Base-by-base conservation (phyloP, 2,888 invertebrate species). In the Drosophila formosana region DNA sequence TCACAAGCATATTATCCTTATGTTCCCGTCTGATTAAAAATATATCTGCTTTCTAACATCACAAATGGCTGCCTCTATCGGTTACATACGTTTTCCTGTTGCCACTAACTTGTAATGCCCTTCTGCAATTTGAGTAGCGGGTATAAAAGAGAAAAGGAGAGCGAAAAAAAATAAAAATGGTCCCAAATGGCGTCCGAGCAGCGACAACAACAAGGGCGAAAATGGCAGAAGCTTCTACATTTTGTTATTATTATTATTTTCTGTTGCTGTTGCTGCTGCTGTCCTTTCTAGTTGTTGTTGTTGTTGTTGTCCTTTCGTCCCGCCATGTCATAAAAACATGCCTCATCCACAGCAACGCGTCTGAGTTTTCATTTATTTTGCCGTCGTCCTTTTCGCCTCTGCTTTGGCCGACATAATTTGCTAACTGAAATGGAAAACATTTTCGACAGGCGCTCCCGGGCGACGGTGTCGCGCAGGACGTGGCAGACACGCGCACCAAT, bases 381-480 rank as follows among this genome's bases (percentile, higher is more conserved):
- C 64, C 65, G 41, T 68, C 65, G 41, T 68, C 49, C 46, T 51
- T 70, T 43, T 37, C 56, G 60, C 52, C 51, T 47, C 57, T 50
- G 71, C 60, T 82, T 89, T 88, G 89, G 84, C 87, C 87, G 89
- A 89, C 90, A 85, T 85, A 89, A 85, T 85, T 85, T 85, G 90
- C 84, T 83, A 85, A 85, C 84, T 85, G 84, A 85, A 85, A 85
- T 85, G 90, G 90, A 85, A 85, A 85, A 85, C 90, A 89, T 86
- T 85, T 84, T 86, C 90, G 89, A 89, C 90, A 86, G 84, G 62
- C 87, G 53, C 66, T 66, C 52, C 46, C 70, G 58, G 67, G 68
- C 45, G 56, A 25, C 50, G 51, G 56, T 49, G 64, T 34, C 56
- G 62, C 45, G 25, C 47, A 74, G 82, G 76, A 82, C 85, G 74